Evolutionary conservation across 2,113 vertebrate genomes (phyloP).

Genomic region (Myotis davidii): DNA sequence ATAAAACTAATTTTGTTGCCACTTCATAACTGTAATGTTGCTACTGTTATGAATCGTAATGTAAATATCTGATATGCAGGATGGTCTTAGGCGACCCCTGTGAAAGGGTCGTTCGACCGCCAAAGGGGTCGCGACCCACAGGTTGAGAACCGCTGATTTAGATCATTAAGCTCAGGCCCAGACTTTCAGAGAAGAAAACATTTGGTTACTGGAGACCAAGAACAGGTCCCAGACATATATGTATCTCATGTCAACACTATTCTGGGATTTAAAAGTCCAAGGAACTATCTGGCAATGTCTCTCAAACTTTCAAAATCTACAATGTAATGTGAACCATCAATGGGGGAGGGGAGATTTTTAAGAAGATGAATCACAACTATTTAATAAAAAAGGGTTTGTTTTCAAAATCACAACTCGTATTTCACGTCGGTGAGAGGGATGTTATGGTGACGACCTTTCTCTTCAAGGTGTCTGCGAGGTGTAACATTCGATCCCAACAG

Average conservation of each 20-base stretch:
- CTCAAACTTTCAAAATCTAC: constrained; percentile 5
- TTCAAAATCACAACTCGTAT: background rate
- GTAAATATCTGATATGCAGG: no score
- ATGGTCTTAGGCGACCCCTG: no score
- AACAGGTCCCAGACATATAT: background rate
- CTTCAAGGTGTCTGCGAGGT: background rate
- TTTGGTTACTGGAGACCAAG: background rate
- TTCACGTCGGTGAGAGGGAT: background rate
- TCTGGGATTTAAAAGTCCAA: background rate
- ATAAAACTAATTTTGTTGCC: no score
- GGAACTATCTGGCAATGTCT: background rate
- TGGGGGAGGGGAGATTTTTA: background rate
- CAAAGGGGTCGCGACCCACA: no score
- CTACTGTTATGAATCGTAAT: no score
- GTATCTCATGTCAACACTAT: background rate
- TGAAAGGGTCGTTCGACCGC: no score
- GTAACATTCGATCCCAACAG: background rate
- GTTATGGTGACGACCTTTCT: background rate
- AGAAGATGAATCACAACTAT: background rate
- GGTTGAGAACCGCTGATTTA: background rate
- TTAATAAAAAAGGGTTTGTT: background rate
- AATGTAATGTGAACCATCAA: background rate
- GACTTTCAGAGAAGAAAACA: background rate
- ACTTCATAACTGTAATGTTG: no score
- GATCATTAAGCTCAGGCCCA: background rate